phyloP scores from a whole-genome alignment of 1,140 invertebrate genomes.

The Piezodorus guildinii region DNA sequence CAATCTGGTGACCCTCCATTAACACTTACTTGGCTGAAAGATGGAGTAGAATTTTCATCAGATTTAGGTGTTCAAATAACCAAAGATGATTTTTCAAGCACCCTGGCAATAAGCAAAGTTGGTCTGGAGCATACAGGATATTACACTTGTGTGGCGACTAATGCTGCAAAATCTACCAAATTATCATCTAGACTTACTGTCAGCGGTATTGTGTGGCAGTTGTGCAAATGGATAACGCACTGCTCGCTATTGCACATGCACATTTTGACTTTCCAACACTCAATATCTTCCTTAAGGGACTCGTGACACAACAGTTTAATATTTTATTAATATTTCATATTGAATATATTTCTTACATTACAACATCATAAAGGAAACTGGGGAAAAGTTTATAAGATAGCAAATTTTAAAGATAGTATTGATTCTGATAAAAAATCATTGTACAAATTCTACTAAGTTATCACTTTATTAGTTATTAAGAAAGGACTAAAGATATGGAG shows the following conservation, averaged over 20 bases:
- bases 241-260: constrained; percentile 23
- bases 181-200: constrained; percentile 27
- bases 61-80: constrained; percentile 29
- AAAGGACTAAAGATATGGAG: not conserved
- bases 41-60: constrained; percentile 37
- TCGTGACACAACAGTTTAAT: not conserved
- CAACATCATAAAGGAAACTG: too few relatives aligned
- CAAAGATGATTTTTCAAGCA: constrained; percentile 30
- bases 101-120: constrained; percentile 38
- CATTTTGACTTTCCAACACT: constrained; percentile 9
- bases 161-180: constrained; percentile 39
- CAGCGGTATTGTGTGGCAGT: constrained; percentile 28
- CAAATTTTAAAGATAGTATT: too few relatives aligned
- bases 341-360: too few relatives aligned
- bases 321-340: too few relatives aligned
- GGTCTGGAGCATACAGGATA: constrained; percentile 51
- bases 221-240: constrained; percentile 14
- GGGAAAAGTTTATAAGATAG: too few relatives aligned
- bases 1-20: constrained; percentile 47
- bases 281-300: constrained; percentile 11
- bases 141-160: constrained; percentile 60
- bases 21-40: constrained; percentile 48
- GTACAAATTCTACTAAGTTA: not conserved
- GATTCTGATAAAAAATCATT: too few relatives aligned
- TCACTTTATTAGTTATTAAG: not conserved